phyloP scores from a whole-genome alignment of 2,797 vertebrate genomes.

The Leptatherina wallacei region DNA sequence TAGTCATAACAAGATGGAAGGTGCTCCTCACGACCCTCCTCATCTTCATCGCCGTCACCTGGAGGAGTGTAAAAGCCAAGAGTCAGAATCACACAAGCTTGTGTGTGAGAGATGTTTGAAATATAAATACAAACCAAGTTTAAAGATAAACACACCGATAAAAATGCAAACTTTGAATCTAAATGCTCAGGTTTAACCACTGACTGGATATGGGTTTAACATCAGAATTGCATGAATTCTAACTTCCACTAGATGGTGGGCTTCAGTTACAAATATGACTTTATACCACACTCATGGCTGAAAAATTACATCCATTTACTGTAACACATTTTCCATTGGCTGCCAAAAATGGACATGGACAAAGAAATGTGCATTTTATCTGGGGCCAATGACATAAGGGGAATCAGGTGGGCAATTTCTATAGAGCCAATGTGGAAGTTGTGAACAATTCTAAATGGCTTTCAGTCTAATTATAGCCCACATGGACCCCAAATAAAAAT shows the following conservation, averaged over 20 bases:
- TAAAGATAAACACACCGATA: too few species aligned
- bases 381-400: neutral
- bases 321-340: neutral
- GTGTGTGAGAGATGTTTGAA: too few species aligned
- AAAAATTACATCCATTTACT: neutral
- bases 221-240: conserved; percentile 21
- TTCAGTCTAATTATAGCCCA: neutral
- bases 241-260: conserved; percentile 49
- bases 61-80: neutral
- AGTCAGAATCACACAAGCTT: neutral
- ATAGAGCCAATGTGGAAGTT: neutral
- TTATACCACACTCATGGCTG: neutral
- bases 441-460: neutral
- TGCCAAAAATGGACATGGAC: neutral
- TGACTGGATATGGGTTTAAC: neutral
- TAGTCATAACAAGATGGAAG: conserved; percentile 92
- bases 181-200: neutral
- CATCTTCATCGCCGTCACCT: conserved; percentile 87
- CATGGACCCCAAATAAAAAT: neutral
- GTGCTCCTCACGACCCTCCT: conserved; percentile 87
- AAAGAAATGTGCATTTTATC: neutral
- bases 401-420: neutral
- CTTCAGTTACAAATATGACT: neutral
- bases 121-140: too few species aligned
- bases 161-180: too few species aligned